Conservation (phyloP, 2,797 vertebrate genomes). For the Oreortyx pictus region DNA sequence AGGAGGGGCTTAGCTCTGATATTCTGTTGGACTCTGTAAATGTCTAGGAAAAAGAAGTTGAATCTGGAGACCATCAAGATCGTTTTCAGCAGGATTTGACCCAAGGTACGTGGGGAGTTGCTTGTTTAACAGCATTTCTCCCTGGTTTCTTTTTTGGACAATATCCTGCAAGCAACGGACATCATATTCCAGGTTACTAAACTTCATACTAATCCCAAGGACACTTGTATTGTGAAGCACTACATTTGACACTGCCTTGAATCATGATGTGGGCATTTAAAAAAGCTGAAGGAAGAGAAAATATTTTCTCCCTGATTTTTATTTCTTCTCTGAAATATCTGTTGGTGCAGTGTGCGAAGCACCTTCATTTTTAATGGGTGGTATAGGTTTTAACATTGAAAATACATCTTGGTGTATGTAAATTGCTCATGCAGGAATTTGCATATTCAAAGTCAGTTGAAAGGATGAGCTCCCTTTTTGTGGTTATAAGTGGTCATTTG, state of each 20-base stretch:
- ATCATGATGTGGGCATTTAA: background rate
- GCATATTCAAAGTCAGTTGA: background rate
- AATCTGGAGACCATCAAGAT: background rate
- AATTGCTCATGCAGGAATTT: background rate
- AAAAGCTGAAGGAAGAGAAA: background rate
- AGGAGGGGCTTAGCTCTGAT: background rate
- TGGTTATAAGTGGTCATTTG: background rate
- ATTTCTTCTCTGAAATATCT: background rate
- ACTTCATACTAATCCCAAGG: background rate
- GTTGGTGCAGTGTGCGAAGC: background rate
- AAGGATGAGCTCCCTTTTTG: background rate
- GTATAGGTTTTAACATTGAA: background rate
- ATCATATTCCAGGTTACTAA: background rate
- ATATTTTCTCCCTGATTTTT: background rate
- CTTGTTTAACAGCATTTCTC: slow-evolving; percentile 8
- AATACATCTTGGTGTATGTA: background rate
- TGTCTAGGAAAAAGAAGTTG: background rate
- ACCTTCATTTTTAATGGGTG: background rate
- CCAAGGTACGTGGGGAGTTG: background rate
- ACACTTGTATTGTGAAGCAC: background rate
- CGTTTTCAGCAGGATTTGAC: slow-evolving; percentile 23
- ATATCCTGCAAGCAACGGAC: background rate
- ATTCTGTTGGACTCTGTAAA: background rate
- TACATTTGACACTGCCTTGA: background rate
- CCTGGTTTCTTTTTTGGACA: background rate